Percentiles rank a stretch among this genome's conserved stretches.
phyloP scores from a whole-genome alignment of 2,113 vertebrate genomes.

The Chlorodrepanis virens region DNA sequence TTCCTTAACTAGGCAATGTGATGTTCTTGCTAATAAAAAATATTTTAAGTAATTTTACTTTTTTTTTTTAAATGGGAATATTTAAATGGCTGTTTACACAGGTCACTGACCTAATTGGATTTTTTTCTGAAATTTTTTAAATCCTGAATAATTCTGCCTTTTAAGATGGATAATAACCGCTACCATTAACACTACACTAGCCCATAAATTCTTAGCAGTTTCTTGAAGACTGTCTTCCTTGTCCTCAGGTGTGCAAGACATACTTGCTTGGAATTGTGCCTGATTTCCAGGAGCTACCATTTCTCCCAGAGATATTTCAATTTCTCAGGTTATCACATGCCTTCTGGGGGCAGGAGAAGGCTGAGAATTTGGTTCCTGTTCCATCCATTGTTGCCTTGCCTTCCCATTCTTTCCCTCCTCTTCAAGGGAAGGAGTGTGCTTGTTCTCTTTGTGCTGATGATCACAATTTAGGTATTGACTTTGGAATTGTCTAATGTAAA shows the following conservation, averaged over 20 bases:
- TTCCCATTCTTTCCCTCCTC: background rate
- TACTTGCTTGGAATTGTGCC: background rate
- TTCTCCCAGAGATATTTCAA: background rate
- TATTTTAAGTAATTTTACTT: background rate
- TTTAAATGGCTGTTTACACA: background rate
- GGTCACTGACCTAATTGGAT: background rate
- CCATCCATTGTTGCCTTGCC: rapidly evolving
- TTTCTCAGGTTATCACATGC: background rate
- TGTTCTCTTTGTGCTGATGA: background rate
- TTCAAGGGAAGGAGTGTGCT: rapidly evolving
- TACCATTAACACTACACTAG: background rate
- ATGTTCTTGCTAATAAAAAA: background rate
- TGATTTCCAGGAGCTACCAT: background rate
- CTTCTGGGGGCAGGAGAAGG: background rate
- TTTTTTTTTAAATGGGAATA: background rate
- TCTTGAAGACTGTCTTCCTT: background rate
- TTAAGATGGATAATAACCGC: background rate
- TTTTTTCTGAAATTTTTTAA: background rate
- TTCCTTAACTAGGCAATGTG: background rate
- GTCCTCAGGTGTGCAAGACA: background rate
- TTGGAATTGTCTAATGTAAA: background rate
- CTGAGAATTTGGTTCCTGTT: background rate
- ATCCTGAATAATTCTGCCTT: background rate
- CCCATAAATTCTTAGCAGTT: background rate
- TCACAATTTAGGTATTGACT: background rate